Conservation (phyloP, 2,888 invertebrate genomes). For the Quadroppia sp. region DNA sequence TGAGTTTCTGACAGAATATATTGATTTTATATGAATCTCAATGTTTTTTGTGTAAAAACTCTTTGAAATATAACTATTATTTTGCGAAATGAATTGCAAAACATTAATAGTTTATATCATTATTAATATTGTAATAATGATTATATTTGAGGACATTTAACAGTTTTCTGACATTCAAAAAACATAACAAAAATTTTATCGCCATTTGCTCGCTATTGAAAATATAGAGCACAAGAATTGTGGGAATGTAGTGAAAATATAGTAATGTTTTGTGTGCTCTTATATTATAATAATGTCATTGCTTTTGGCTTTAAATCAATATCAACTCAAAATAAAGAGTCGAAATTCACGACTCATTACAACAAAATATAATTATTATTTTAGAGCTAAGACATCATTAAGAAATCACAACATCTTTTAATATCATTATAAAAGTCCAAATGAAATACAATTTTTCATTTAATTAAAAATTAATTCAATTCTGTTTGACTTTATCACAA, state of each 20-base stretch:
- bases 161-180: background rate
- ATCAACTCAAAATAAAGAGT: background rate
- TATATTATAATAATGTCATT: background rate
- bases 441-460: background rate
- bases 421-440: background rate
- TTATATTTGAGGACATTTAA: background rate
- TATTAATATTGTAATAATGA: too few relatives aligned
- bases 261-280: background rate
- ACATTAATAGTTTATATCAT: too few relatives aligned
- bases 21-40: too few relatives aligned
- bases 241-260: too few relatives aligned
- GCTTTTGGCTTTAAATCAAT: background rate
- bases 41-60: background rate
- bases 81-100: too few relatives aligned
- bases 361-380: conserved; percentile 12
- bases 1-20: too few relatives aligned
- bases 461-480: background rate
- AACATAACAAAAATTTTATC: background rate
- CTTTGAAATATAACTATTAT: too few relatives aligned
- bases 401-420: background rate
- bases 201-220: background rate
- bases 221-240: background rate
- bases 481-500: background rate
- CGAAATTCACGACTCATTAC: background rate
- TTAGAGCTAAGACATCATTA: background rate